Conservation (phyloP, 2,888 invertebrate species). For the Orthosia gracilis region DNA sequence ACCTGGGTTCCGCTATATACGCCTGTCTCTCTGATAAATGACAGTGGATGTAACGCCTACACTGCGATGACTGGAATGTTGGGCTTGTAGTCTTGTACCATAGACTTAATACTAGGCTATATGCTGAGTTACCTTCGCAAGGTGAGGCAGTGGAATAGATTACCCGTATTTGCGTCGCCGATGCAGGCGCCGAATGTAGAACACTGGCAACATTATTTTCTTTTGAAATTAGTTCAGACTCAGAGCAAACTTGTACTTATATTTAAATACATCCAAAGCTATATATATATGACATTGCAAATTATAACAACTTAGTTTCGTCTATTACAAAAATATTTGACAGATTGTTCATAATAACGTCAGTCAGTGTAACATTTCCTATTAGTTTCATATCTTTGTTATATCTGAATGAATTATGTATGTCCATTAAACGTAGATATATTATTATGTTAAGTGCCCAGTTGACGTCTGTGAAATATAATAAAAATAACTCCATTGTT, state of each 20-base stretch:
- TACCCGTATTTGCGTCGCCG: slow-evolving; percentile 4
- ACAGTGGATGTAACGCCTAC: slow-evolving; percentile 59
- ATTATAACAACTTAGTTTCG: no score
- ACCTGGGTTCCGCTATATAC: slow-evolving; percentile 63
- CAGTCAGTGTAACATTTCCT: background rate
- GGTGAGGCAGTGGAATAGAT: slow-evolving; percentile 24
- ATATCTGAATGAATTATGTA: background rate
- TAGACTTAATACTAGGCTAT: slow-evolving; percentile 36
- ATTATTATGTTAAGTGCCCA: slow-evolving; percentile 2
- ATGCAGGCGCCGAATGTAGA: slow-evolving; percentile 9
- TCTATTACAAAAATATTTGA: background rate
- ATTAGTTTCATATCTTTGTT: slow-evolving; percentile 17
- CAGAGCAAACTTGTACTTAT: background rate
- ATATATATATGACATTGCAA: no score
- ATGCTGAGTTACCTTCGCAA: slow-evolving; percentile 21
- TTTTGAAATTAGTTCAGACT: background rate
- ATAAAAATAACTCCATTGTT: slow-evolving; percentile 21
- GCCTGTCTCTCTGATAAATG: slow-evolving; percentile 57
- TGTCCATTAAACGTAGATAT: background rate
- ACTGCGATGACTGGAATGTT: slow-evolving; percentile 53
- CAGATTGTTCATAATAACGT: background rate
- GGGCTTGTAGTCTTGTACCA: slow-evolving; percentile 30
- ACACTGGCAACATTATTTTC: slow-evolving; percentile 14
- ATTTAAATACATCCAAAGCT: background rate
- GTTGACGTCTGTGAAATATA: slow-evolving; percentile 13